Evolutionary conservation across 1,140 invertebrate genomes (phyloP).

Genomic region (Calliopsis andreniformis): DNA sequence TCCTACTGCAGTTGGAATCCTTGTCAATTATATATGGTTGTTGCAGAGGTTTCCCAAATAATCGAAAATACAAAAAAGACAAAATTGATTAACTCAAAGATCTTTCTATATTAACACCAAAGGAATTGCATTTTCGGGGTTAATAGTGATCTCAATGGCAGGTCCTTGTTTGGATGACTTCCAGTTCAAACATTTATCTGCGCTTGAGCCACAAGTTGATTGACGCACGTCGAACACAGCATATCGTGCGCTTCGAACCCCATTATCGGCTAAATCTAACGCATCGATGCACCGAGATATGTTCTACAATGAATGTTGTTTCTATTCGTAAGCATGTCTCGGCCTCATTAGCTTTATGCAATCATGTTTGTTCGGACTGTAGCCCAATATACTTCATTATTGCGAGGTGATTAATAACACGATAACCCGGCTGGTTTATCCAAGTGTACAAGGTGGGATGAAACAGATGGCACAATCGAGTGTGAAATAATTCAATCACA

Average conservation of each 20-base stretch:
- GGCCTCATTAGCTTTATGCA: slow-evolving; percentile 67
- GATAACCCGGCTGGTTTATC: slow-evolving; percentile 22
- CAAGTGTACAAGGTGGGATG: not conserved
- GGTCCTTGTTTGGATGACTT: slow-evolving; percentile 4
- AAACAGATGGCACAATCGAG: no score
- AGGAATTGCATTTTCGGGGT: not conserved
- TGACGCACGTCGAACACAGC: slow-evolving; percentile 30
- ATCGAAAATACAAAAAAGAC: no score
- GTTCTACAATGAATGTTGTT: slow-evolving; percentile 35
- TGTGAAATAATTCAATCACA: no score
- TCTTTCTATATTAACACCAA: not conserved
- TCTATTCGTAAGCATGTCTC: slow-evolving; percentile 23
- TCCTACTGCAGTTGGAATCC: no score
- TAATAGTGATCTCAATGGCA: slow-evolving; percentile 8
- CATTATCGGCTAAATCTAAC: slow-evolving; percentile 42
- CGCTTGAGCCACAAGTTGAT: slow-evolving; percentile 26
- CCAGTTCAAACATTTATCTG: slow-evolving; percentile 42
- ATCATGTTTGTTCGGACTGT: slow-evolving; percentile 58
- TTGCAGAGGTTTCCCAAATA: no score
- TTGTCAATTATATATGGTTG: no score
- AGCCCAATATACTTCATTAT: slow-evolving; percentile 66
- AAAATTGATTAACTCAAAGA: no score
- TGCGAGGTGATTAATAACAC: slow-evolving; percentile 64
- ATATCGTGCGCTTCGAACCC: slow-evolving; percentile 34
- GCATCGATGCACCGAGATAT: slow-evolving; percentile 26